Evolutionary conservation across 1,140 invertebrate species (phyloP).

Genomic region (Drosophila murphyi): DNA sequence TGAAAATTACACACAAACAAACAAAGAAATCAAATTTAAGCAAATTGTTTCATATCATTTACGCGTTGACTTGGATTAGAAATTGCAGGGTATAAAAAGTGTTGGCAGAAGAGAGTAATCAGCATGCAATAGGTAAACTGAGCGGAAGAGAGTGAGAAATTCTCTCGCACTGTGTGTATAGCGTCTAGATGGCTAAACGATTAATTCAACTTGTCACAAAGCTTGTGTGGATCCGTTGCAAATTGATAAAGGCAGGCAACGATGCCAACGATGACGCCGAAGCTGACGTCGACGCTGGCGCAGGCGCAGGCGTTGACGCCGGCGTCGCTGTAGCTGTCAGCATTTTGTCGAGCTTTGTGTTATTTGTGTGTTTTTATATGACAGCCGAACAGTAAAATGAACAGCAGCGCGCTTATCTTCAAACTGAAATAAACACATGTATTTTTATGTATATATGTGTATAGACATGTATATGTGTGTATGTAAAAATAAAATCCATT

Average conservation of each 20-base stretch:
- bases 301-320: slow-evolving; percentile 3
- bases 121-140: not conserved
- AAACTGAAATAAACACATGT: slow-evolving; percentile 24
- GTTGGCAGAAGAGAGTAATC: not conserved
- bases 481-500: slow-evolving; percentile 1
- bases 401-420: slow-evolving; percentile 61
- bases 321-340: slow-evolving; percentile 21
- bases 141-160: not conserved
- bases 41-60: no score
- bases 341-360: slow-evolving; percentile 51
- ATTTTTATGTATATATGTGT: not conserved
- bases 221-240: slow-evolving; percentile 42
- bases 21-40: no score
- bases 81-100: not conserved
- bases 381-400: slow-evolving; percentile 31
- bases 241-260: slow-evolving; percentile 62
- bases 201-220: slow-evolving; percentile 68
- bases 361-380: slow-evolving; percentile 41
- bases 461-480: slow-evolving; percentile 6
- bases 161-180: not conserved
- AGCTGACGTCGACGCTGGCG: not conserved
- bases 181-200: slow-evolving; percentile 46
- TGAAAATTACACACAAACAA: no score
- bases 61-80: no score
- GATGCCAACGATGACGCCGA: slow-evolving; percentile 34